A percentile compares a stretch with the other conserved stretches of the same genome.
These are phyloP conservation scores for Ambastaia sidthimunki DNA, from an alignment of 2,797 vertebrate genomes.

Conservation along the genomic window DNA sequence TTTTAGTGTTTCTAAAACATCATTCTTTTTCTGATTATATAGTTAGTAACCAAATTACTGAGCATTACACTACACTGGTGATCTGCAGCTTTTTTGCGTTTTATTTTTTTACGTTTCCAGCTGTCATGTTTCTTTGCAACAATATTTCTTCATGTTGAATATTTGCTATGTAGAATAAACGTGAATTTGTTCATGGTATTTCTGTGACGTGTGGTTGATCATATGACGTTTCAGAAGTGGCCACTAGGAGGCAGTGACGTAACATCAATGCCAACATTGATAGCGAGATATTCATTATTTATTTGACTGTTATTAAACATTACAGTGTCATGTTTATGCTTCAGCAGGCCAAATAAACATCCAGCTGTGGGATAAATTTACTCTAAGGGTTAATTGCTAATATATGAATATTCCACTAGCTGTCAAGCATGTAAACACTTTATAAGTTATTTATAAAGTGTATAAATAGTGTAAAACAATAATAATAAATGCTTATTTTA, in stretches of 20 bases:
- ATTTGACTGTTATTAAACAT: too few species aligned
- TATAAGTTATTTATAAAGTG: too few species aligned
- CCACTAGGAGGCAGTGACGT: constrained; percentile 26
- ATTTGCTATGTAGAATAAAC: constrained; percentile 27
- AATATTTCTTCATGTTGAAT: not conserved
- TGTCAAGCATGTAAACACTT: too few species aligned
- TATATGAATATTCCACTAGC: too few species aligned
- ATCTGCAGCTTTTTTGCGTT: not conserved
- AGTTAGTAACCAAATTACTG: not conserved
- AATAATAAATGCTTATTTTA: too few species aligned
- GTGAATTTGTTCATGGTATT: not conserved
- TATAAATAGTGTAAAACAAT: too few species aligned
- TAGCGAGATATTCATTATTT: not conserved
- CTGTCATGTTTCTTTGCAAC: constrained; percentile 19
- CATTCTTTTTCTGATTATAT: not conserved
- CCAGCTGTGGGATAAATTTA: not conserved
- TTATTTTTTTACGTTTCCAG: not conserved
- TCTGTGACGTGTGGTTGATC: not conserved
- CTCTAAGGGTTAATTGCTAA: too few species aligned
- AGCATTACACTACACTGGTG: not conserved
- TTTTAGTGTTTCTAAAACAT: not conserved
- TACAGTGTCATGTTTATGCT: not conserved
- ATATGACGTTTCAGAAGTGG: not conserved
- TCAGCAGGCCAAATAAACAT: not conserved
- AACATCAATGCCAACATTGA: constrained; percentile 1